A percentile compares a stretch with the other conserved stretches of the same genome.
Evolutionary conservation across 2,797 vertebrate genomes (phyloP).

Genomic region (Bufotes viridis): DNA sequence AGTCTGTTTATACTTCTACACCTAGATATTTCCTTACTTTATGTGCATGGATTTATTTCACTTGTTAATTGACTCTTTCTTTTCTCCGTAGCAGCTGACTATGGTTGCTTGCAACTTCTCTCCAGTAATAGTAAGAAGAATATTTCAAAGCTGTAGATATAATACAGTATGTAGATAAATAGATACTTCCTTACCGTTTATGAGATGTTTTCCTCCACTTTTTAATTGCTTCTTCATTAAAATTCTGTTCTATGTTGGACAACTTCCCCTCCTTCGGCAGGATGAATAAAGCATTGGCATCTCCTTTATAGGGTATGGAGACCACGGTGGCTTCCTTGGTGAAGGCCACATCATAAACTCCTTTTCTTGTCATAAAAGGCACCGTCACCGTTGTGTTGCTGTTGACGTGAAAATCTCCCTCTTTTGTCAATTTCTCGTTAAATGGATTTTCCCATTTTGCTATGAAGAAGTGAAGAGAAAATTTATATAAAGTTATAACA

Average conservation of each 20-base stretch:
- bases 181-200: constrained; percentile 10
- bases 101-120: no score
- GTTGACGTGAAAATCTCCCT: constrained; percentile 67
- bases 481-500: constrained; percentile 63
- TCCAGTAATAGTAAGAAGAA: no score
- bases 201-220: constrained; percentile 6
- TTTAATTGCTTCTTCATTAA: neutral
- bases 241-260: neutral
- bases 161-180: no score
- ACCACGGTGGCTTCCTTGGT: constrained; percentile 75
- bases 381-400: constrained; percentile 79
- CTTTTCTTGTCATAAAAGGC: constrained; percentile 83
- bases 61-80: no score
- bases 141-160: no score
- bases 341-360: constrained; percentile 76
- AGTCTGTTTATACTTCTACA: no score
- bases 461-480: no score
- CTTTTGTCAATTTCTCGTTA: no score
- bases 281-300: constrained; percentile 78
- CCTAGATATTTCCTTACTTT: no score
- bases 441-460: no score
- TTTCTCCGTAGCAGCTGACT: no score
- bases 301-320: constrained; percentile 81
- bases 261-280: constrained; percentile 41
- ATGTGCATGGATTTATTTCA: no score